Conservation (phyloP, 2,888 invertebrate genomes). For the Tenodera sinensis region DNA sequence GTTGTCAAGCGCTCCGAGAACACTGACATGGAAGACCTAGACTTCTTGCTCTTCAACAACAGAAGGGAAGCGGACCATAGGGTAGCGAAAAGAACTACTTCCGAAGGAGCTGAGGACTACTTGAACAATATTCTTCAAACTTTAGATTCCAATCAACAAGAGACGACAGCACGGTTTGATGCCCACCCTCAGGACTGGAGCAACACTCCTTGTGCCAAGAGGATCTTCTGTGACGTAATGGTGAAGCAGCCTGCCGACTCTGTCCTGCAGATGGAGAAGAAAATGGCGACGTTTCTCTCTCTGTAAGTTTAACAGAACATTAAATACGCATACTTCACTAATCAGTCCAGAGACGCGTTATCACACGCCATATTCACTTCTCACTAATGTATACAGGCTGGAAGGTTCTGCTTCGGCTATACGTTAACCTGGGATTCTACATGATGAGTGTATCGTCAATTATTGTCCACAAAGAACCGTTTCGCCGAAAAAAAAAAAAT, state of each 20-base stretch:
- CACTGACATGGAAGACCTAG: not conserved
- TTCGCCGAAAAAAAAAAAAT: too few relatives aligned
- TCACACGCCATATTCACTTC: not conserved
- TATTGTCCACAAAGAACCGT: too few relatives aligned
- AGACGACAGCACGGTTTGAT: not conserved
- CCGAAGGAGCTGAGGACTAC: not conserved
- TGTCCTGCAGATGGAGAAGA: constrained; percentile 72
- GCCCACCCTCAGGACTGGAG: constrained; percentile 50
- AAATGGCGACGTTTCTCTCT: constrained; percentile 67
- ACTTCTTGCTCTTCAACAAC: not conserved
- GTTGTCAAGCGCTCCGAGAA: not conserved
- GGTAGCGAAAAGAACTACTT: not conserved
- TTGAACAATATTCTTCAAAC: constrained; percentile 26
- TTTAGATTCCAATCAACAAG: constrained; percentile 12
- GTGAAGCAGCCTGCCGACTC: constrained; percentile 65
- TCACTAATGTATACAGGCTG: not conserved
- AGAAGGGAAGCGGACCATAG: not conserved
- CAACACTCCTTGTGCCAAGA: constrained; percentile 73
- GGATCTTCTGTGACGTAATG: constrained; percentile 73
- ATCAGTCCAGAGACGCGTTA: not conserved
- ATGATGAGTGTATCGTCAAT: too few relatives aligned
- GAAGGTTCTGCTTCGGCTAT: too few relatives aligned
- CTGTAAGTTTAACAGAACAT: constrained; percentile 56
- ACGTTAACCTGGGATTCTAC: too few relatives aligned
- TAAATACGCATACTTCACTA: too few relatives aligned